These are phyloP conservation scores for Diloba caeruleocephala DNA, from an alignment of 2,888 invertebrate species.

Conservation along the genomic window DNA sequence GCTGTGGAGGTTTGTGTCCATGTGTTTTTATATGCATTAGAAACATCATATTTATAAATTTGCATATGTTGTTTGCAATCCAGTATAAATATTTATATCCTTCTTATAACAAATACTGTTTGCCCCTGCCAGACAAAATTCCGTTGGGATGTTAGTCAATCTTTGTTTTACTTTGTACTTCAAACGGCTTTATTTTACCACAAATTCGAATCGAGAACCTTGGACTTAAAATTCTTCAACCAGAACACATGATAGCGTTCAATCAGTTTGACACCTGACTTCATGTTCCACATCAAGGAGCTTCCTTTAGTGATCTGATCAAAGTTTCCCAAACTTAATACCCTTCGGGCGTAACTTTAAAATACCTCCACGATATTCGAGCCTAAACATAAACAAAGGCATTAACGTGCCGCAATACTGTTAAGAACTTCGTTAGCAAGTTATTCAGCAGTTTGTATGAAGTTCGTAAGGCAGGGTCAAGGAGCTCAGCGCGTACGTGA, in stretches of 20 bases:
- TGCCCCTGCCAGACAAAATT: no score
- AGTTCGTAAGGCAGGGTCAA: slow-evolving; percentile 42
- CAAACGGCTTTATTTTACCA: not conserved
- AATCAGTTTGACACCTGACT: slow-evolving; percentile 12
- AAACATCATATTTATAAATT: no score
- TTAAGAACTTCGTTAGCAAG: slow-evolving; percentile 57
- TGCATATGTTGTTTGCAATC: no score
- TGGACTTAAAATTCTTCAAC: not conserved
- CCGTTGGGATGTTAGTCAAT: no score
- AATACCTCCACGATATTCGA: slow-evolving; percentile 51
- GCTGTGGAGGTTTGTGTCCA: no score
- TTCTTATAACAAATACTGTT: no score
- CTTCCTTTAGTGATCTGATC: slow-evolving; percentile 18
- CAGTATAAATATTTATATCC: no score
- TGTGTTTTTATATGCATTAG: no score
- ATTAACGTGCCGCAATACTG: slow-evolving; percentile 54
- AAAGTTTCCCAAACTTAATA: slow-evolving; percentile 39
- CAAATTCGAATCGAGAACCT: not conserved
- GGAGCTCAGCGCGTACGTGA: slow-evolving; percentile 53
- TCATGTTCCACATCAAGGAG: slow-evolving; percentile 7
- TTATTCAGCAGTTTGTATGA: slow-evolving; percentile 43
- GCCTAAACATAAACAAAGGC: slow-evolving; percentile 55
- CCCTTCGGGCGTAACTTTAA: slow-evolving; percentile 45
- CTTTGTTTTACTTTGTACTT: no score
- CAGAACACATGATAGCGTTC: not conserved